Percentiles rank a stretch among this genome's conserved stretches.
phyloP scores from a whole-genome alignment of 2,113 vertebrate species.

The Triplophysa dalaica region DNA sequence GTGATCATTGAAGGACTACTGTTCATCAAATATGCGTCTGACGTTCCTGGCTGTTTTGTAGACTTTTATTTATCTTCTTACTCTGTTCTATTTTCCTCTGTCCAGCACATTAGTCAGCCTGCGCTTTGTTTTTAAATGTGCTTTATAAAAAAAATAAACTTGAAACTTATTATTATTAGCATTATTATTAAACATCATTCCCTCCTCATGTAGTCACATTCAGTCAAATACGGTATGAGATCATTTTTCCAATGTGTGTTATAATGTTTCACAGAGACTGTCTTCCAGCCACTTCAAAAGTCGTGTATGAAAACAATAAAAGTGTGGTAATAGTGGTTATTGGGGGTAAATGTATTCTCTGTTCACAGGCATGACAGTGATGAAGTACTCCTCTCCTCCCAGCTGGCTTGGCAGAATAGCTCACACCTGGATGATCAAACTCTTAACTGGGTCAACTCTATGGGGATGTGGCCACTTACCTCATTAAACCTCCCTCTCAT shows the following conservation, averaged over 20 bases:
- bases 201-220: not conserved
- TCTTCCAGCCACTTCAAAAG: not conserved
- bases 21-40: no score
- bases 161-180: no score
- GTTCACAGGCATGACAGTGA: slow-evolving; percentile 41
- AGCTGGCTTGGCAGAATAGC: slow-evolving; percentile 21
- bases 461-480: slow-evolving; percentile 23
- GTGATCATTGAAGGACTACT: no score
- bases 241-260: not conserved
- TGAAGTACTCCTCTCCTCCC: slow-evolving; percentile 36
- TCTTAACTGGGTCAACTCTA: slow-evolving; percentile 38
- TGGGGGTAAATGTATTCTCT: slow-evolving; percentile 26
- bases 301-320: not conserved
- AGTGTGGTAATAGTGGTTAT: slow-evolving; percentile 17
- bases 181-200: no score
- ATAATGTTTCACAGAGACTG: not conserved
- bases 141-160: no score
- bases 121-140: no score
- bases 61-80: no score
- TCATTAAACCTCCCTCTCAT: slow-evolving; percentile 36
- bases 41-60: no score
- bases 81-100: no score
- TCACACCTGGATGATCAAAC: slow-evolving; percentile 48
- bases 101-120: no score
- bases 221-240: not conserved